A percentile compares a stretch with the other conserved stretches of the same genome.
These are phyloP conservation scores for Anagyrus pseudococci DNA, from an alignment of 2,888 invertebrate species.

Conservation along the genomic window DNA sequence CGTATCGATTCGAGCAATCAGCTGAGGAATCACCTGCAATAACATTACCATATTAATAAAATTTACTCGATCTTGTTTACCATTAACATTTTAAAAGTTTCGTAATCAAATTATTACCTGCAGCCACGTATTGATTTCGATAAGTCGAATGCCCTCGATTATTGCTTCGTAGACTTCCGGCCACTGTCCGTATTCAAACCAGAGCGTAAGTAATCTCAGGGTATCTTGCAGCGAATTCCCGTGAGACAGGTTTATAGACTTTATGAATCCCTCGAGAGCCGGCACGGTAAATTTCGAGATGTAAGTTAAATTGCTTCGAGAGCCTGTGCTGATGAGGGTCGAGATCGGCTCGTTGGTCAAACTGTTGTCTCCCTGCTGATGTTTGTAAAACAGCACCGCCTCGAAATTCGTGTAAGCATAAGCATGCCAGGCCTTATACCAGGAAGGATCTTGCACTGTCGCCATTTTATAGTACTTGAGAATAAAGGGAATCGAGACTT, in stretches of 20 bases:
- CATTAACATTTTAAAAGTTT: not conserved
- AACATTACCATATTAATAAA: no score
- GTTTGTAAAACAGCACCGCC: slow-evolving; percentile 77
- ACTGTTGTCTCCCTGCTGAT: slow-evolving; percentile 55
- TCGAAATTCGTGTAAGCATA: slow-evolving; percentile 99
- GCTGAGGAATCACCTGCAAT: slow-evolving; percentile 86
- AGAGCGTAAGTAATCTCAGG: slow-evolving; percentile 89
- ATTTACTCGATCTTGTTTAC: not conserved
- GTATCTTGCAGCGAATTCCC: slow-evolving; percentile 97
- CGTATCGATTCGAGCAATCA: slow-evolving; percentile 97
- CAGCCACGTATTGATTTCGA: slow-evolving; percentile 98
- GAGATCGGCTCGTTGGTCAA: slow-evolving; percentile 4
- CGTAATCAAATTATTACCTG: slow-evolving; percentile 65
- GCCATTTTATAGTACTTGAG: slow-evolving; percentile 83
- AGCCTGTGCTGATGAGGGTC: not conserved
- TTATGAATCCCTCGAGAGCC: slow-evolving; percentile 95
- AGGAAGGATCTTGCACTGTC: slow-evolving; percentile 82
- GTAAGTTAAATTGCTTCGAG: slow-evolving; percentile 53
- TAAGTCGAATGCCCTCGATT: slow-evolving; percentile 87
- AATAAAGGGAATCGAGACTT: slow-evolving; percentile 77
- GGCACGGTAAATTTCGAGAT: slow-evolving; percentile 86
- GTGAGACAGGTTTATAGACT: slow-evolving; percentile 90
- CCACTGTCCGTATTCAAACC: slow-evolving; percentile 98
- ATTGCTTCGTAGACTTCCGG: slow-evolving; percentile 93
- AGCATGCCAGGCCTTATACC: slow-evolving; percentile 99